phyloP scores from a whole-genome alignment of 2,113 vertebrate genomes.

The Bettongia penicillata region DNA sequence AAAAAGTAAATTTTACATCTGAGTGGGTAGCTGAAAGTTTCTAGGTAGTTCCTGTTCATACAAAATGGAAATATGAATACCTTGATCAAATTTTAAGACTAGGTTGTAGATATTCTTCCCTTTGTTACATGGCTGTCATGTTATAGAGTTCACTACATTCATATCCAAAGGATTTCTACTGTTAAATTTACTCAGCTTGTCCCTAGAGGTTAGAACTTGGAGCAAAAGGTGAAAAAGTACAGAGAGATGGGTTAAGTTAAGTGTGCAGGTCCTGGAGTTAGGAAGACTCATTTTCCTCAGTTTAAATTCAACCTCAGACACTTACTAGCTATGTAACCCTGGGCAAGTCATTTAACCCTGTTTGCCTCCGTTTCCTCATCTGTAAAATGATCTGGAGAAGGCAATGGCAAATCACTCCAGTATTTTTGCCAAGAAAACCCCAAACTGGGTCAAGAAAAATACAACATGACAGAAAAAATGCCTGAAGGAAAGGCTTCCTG shows the following conservation, averaged over 20 bases:
- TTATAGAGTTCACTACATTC: background rate
- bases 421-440: background rate
- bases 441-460: background rate
- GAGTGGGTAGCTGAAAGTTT: conserved; percentile 35
- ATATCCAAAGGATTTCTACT: background rate
- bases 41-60: background rate
- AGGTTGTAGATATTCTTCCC: background rate
- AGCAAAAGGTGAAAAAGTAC: background rate
- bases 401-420: background rate
- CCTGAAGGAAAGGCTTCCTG: background rate
- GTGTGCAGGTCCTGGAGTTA: background rate
- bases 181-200: background rate
- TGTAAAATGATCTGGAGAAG: background rate
- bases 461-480: background rate
- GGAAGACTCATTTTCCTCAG: background rate
- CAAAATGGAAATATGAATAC: background rate
- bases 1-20: background rate
- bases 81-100: background rate
- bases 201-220: background rate
- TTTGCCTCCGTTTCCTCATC: background rate
- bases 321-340: background rate
- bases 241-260: background rate
- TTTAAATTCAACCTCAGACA: background rate
- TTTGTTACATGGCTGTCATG: background rate
- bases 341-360: background rate